Evolutionary conservation across 2,888 invertebrate species (phyloP), one percentile per base, ranked within the genome.

Genomic region (Hydropsyche betteni): DNA sequence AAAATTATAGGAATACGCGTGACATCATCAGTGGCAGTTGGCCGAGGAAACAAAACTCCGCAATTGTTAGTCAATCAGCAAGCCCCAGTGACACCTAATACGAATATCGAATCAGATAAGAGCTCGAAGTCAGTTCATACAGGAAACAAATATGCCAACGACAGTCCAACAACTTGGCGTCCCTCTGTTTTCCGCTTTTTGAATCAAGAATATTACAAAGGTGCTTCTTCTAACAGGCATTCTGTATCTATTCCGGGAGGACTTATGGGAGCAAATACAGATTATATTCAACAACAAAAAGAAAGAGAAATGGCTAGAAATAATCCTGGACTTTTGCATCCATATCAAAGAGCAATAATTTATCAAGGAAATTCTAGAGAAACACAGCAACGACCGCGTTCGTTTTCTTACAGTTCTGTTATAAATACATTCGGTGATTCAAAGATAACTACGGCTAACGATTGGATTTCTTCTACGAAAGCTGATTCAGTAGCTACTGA

Each of bases 11-110:
- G 78, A 52, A 88, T 90, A 61, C 86, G 90, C 81, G 89, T 90
- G 75, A 90, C 90, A 5, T 90, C 90, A 7, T 89, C 89, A 6
- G 88, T 90, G 14, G 90, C 89, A 73, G 86, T 90, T 5, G 89
- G 87, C 2, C 86, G 89, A 74, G 86, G 88, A 75, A 84, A 82
- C 53, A 76, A 78, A 53, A 78, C 77, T 53, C 70, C 78, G 53
- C 79, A 81, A 2, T 79, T 81, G 10, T 80, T 80, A n/a, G 75
- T 79, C 6, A 80, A 80, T 8, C 81, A 80, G 12, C 74, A 50
- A 38, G 0, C 78, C 74, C 5, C 77, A 80, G 5, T 80, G 82
- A 0, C 83, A 81, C 7, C 81, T 80, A 69, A 79, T 83, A 70
- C 82, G 83, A 4, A 83, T 84, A 53, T 86, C 84, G n/a, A 87